phyloP scores from a whole-genome alignment of 2,888 invertebrate genomes.

The Drosophila bunnanda region DNA sequence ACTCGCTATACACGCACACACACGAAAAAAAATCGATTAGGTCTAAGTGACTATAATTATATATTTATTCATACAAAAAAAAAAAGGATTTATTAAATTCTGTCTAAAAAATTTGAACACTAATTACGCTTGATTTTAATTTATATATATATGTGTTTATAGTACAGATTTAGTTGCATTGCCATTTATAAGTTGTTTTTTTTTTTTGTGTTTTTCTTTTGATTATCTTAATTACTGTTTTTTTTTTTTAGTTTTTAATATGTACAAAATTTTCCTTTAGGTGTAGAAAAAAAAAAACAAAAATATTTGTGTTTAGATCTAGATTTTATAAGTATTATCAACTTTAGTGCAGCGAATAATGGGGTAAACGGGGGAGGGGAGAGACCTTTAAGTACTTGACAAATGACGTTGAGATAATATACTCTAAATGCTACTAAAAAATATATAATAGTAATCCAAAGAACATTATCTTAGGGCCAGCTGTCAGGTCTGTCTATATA shows the following conservation, averaged over 20 bases:
- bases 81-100: slow-evolving; percentile 47
- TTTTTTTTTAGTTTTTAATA: slow-evolving; percentile 22
- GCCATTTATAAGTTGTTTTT: slow-evolving; percentile 17
- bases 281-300: slow-evolving; percentile 20
- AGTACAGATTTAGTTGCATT: slow-evolving; percentile 41
- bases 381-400: slow-evolving; percentile 14
- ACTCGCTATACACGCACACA: slow-evolving; percentile 64
- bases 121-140: slow-evolving; percentile 27
- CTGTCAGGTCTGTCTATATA: slow-evolving; percentile 13
- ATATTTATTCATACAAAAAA: slow-evolving; percentile 39
- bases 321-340: slow-evolving; percentile 67
- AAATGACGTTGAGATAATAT: slow-evolving; percentile 9
- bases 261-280: slow-evolving; percentile 23
- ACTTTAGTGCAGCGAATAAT: slow-evolving; percentile 39
- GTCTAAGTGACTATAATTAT: slow-evolving; percentile 48
- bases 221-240: slow-evolving; percentile 3
- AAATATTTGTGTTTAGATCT: slow-evolving; percentile 45
- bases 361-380: neutral
- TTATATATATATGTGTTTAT: slow-evolving; percentile 51
- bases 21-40: slow-evolving; percentile 56
- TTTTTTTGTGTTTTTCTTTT: neutral
- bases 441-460: slow-evolving; percentile 9
- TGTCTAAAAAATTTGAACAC: slow-evolving; percentile 59
- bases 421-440: slow-evolving; percentile 11
- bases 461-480: slow-evolving; percentile 1